These are phyloP conservation scores for Subacronicta megacephala DNA, from an alignment of 2,888 invertebrate genomes.

Conservation along the genomic window DNA sequence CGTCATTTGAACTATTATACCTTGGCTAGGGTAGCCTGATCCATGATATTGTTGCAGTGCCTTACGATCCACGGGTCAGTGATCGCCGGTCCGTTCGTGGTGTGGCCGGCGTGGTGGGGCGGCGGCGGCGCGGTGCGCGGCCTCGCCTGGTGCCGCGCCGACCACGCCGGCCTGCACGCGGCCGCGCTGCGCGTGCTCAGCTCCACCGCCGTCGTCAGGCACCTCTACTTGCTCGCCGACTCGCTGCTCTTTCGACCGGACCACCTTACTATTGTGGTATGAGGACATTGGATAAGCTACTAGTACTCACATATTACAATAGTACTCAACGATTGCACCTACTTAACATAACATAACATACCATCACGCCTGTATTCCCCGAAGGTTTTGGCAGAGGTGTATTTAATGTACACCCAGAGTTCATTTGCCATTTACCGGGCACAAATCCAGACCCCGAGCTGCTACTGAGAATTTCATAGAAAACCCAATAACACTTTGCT, in stretches of 20 bases:
- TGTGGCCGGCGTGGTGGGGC: constrained; percentile 71
- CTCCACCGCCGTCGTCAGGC: constrained; percentile 68
- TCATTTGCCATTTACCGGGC: too few species aligned
- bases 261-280: constrained; percentile 71
- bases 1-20: too few species aligned
- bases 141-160: constrained; percentile 65
- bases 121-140: constrained; percentile 67
- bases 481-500: too few species aligned
- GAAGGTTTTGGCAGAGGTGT: too few species aligned
- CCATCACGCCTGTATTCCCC: too few species aligned
- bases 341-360: too few species aligned
- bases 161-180: constrained; percentile 63
- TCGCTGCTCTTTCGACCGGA: constrained; percentile 64
- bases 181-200: constrained; percentile 65
- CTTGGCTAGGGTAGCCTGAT: not conserved
- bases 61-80: constrained; percentile 55
- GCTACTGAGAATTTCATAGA: too few species aligned
- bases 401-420: too few species aligned
- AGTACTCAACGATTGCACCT: too few species aligned
- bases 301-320: too few species aligned
- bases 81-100: constrained; percentile 62
- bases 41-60: constrained; percentile 35
- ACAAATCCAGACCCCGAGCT: too few species aligned
- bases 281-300: not conserved
- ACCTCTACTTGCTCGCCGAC: constrained; percentile 74